Base-by-base conservation (phyloP, 2,113 vertebrate genomes). In the Aegithalos caudatus region DNA sequence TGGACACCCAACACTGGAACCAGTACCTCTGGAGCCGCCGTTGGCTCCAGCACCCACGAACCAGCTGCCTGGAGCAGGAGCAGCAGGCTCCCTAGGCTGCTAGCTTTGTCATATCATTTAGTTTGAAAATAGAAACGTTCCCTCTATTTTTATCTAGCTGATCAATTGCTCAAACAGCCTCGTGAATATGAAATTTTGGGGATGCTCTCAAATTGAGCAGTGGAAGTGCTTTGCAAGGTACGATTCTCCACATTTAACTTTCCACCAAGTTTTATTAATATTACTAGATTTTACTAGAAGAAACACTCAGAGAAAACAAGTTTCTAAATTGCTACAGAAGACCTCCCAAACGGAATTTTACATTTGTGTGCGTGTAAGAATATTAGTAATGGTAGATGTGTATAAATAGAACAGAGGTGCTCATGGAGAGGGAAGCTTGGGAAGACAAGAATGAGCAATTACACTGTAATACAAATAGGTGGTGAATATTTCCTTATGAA, bases 11-110 rank as follows among this genome's bases (percentile, higher is more conserved):
- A 3, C 66, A 8, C 2, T 2, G 3, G 6, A 70, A 33, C 65
- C 33, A 18, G 29, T 1, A 11, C n/a, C 71, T 50, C 56, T 9
- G 24, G 57, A 38, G 50, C 44, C 0, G 0, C 11, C 5, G 1
- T 1, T 25, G 67, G 64, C 76, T 35, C 10, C 15, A 29, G 24
- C 45, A 25, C 18, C 42, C 56, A 21, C 0, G 1, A 14, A 2
- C 12, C 44, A 35, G 7, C 51, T 17, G 15, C 33, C 10, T 14
- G 8, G 5, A 38, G 47, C 67, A 44, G 28, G n/a, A 60, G 29
- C 42, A 74, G 70, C 35, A 1, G 9, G 48, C 50, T 70, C 64
- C 56, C 71, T 0, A 1, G 16, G 80, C 86, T 27, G 65, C 53
- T 65, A 11, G 7, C 14, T 54, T 22, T 31, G 27, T 17, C 54